Conservation (phyloP, 2,797 vertebrate species). For the Urosaurus nigricauda region DNA sequence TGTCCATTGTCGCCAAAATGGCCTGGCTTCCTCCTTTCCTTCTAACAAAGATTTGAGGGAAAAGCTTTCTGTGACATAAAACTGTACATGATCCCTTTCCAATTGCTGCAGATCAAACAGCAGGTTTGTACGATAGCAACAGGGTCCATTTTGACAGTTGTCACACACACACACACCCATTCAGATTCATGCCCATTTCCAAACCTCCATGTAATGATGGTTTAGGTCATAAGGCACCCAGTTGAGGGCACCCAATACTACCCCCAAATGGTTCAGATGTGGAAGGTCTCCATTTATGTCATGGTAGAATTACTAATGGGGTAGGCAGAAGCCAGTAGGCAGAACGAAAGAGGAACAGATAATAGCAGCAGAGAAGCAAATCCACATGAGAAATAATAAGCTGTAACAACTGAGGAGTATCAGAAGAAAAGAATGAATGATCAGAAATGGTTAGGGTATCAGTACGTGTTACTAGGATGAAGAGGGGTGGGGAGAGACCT, state of each 20-base stretch:
- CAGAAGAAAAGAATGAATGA: not conserved
- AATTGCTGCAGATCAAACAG: not conserved
- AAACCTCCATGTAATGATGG: not conserved
- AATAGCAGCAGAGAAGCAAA: not conserved
- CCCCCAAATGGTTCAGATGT: not conserved
- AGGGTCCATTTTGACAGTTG: not conserved
- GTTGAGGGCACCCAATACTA: not conserved
- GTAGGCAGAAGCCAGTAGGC: not conserved
- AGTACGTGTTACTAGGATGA: not conserved
- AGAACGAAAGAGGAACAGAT: not conserved
- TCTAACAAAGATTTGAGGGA: not conserved
- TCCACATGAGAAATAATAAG: slow-evolving; percentile 2
- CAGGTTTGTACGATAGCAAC: no score
- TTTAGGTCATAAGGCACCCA: no score
- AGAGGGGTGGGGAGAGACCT: no score
- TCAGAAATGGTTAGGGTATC: not conserved
- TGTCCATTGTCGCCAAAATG: not conserved
- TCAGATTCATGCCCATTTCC: not conserved
- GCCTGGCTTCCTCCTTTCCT: not conserved
- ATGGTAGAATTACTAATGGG: not conserved
- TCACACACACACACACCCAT: no score
- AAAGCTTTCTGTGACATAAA: no score
- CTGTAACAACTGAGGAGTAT: not conserved
- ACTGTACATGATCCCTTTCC: not conserved
- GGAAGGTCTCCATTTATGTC: not conserved